Evolutionary conservation across 1,140 invertebrate species (phyloP), one percentile per base, ranked within the genome.

Genomic region (Propsilocerus akamusi): DNA sequence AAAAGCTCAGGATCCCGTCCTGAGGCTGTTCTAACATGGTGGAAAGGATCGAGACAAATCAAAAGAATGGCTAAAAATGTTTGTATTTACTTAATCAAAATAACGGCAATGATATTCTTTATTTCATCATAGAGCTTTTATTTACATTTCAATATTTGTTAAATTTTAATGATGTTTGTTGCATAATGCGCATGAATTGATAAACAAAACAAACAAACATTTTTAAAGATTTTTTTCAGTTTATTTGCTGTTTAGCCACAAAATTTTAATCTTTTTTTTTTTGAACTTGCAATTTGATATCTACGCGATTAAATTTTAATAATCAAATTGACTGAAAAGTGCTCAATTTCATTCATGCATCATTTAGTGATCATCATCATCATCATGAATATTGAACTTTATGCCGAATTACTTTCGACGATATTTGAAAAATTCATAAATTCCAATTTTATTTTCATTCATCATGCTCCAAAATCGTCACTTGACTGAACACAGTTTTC

Each of bases 381-480:
- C 28, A 81, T 84, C 49, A 85, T 86, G 53, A 87, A 92, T 67
- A 83, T 88, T 59, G 85, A 83, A 47, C 86, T 86, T 68, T 81
- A 70, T 83, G 80, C 80, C 68, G 74, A 53, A 72, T 83, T 54
- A 79, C 81, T 61, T 80, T 83, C n/a, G n/a, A n/a, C n/a, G n/a
- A 24, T 6, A 8, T 14, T 25, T 14, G 10, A 26, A 47, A 47
- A 23, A 47, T 25, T 26, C 46, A 6, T n/a, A 20, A 47, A 26
- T 47, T 32, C 28, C 24, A 26, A 14, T 28, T 14, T 8, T n/a
- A 10, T 25, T 47, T n/a, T 47, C 23, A n/a, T 28, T 26, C 10
- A 24, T 12, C 28, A 3, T 57, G n/a, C 53, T 55, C 24, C 54
- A 78, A 82, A 55, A 49, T 58, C 50, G 58, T 70, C 64, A 59